Evolutionary conservation across 2,888 invertebrate species (phyloP).

Genomic region (Drosophila paramelanica): DNA sequence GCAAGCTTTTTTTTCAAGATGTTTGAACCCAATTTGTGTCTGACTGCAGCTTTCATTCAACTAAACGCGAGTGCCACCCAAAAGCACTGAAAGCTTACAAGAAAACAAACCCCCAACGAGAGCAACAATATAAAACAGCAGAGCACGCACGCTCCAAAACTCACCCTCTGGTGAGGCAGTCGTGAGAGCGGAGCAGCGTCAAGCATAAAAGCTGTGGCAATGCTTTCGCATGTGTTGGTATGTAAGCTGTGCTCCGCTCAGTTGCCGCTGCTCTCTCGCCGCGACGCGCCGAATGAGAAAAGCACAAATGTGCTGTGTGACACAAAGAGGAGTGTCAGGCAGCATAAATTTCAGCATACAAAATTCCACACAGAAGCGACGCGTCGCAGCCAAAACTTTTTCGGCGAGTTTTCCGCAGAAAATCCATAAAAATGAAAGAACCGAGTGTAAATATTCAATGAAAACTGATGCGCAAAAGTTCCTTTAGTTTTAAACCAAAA

Average conservation of each 20-base stretch:
- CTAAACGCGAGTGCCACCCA: slow-evolving; percentile 5
- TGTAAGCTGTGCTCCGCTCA: slow-evolving; percentile 51
- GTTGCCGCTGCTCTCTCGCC: slow-evolving; percentile 22
- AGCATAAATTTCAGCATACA: slow-evolving; percentile 78
- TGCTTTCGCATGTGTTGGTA: slow-evolving; percentile 60
- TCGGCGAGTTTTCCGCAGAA: slow-evolving; percentile 72
- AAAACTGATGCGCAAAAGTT: slow-evolving; percentile 69
- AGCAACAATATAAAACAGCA: slow-evolving; percentile 14
- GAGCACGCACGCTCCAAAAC: slow-evolving; percentile 32
- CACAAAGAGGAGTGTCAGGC: slow-evolving; percentile 79
- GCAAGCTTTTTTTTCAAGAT: neutral
- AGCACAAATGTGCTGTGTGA: slow-evolving; percentile 62
- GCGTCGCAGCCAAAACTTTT: slow-evolving; percentile 69
- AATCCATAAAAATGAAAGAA: slow-evolving; percentile 66
- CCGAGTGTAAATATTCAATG: slow-evolving; percentile 66
- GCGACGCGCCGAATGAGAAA: slow-evolving; percentile 40
- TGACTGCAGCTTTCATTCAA: slow-evolving; percentile 40
- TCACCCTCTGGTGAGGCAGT: slow-evolving; percentile 47
- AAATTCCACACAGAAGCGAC: slow-evolving; percentile 71
- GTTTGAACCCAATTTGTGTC: slow-evolving; percentile 4
- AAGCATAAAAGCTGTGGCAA: slow-evolving; percentile 49
- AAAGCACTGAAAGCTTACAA: slow-evolving; percentile 47
- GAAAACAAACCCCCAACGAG: slow-evolving; percentile 43
- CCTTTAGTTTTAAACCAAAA: slow-evolving; percentile 63
- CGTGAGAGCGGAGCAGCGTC: slow-evolving; percentile 8